Base-by-base conservation (phyloP, 2,888 invertebrate species). In the Lysandra coridon region DNA sequence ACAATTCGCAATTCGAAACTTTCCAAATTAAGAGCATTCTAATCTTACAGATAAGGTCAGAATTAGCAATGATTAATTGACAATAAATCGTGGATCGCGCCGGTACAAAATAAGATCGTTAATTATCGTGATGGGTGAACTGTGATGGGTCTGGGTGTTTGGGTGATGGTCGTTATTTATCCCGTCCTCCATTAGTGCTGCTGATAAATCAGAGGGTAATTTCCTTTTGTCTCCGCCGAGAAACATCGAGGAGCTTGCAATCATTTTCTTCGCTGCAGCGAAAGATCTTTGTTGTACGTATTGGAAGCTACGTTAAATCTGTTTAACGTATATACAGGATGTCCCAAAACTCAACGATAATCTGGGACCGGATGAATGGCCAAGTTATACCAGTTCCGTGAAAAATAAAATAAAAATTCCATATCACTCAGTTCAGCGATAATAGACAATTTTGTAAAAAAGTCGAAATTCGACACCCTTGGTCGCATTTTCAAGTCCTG, bases 181-280 rank as follows among this genome's bases (percentile, higher is more conserved):
- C 87, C 86, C 83, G 84, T 87, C 87, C 85, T 81, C 88, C 87
- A 87, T 88, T 88, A 88, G 85, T 86, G 83, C 85, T 83, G 81
- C 85, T 87, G 84, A 91, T 92, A 91, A 91, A 91, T 92, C 90
- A 91, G 87, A 80, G 84, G 83, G 81, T 83, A 86, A 87, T 87
- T 86, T 87, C 89, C 90, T 89, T 90, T 90, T 89, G 89, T 89
- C 87, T 88, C 83, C 79, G 80, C 81, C 82, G 83, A 85, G 89
- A 87, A 89, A 90, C 90, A 88, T 14, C 12, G 30, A 30, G 30
- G 4, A 10, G 64, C 30, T 49, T 49, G 30, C 23, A 23, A n/a
- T 33, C 30, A n/a, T 64, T 30, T 64, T 64, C 30, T 64, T 64
- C 10, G 6, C 23, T 23, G 17, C 57, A 17, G 49, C 2, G 49